A percentile compares a stretch with the other conserved stretches of the same genome.
Evolutionary conservation across 2,888 invertebrate species (phyloP).

Genomic region (Mesochorus sp.): DNA sequence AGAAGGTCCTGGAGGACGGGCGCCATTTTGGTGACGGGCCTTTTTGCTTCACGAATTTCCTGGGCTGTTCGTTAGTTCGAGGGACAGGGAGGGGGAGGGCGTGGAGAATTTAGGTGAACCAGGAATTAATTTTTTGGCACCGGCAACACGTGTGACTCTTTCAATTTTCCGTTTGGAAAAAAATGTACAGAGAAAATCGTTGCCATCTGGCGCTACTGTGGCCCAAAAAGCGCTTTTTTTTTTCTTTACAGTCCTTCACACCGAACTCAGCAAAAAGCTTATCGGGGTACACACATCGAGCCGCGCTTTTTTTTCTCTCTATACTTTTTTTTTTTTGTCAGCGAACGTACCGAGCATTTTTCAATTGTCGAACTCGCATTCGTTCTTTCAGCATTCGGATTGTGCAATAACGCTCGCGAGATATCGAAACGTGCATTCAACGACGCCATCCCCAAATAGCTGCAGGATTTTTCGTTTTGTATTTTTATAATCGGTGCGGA

Average conservation of each 20-base stretch:
- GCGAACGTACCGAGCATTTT: slow-evolving; percentile 58
- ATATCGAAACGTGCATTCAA: slow-evolving; percentile 49
- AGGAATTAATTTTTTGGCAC: slow-evolving; percentile 53
- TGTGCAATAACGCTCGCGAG: slow-evolving; percentile 8
- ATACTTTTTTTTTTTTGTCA: slow-evolving; percentile 31
- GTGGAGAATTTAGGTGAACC: slow-evolving; percentile 4
- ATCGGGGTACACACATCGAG: slow-evolving; percentile 19
- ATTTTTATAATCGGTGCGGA: background rate
- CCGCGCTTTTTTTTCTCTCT: slow-evolving; percentile 19
- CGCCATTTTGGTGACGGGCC: no score
- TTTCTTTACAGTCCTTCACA: slow-evolving; percentile 9
- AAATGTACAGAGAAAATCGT: slow-evolving; percentile 44
- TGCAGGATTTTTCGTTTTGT: background rate
- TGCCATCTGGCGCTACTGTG: slow-evolving; percentile 53
- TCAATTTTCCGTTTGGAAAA: slow-evolving; percentile 29
- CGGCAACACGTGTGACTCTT: slow-evolving; percentile 45
- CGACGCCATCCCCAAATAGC: background rate
- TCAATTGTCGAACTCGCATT: slow-evolving; percentile 50
- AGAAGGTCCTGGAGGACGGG: background rate
- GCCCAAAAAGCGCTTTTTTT: slow-evolving; percentile 34
- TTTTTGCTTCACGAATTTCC: background rate
- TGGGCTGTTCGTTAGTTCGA: slow-evolving; percentile 5
- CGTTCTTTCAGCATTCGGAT: background rate
- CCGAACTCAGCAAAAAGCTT: slow-evolving; percentile 22
- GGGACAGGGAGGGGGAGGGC: background rate